Evolutionary conservation across 2,113 vertebrate species (phyloP).

Genomic region (Tylochromis polylepis): DNA sequence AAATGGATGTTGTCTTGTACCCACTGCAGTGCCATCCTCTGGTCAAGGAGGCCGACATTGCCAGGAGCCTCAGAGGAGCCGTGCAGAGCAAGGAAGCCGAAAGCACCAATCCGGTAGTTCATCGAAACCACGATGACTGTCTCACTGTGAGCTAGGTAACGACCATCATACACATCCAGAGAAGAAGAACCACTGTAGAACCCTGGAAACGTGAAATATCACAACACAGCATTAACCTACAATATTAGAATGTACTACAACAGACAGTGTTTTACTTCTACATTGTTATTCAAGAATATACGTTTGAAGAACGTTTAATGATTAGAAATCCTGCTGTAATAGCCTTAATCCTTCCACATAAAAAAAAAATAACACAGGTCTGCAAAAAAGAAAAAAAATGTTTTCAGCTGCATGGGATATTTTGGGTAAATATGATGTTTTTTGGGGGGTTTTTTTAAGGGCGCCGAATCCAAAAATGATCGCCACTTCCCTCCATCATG

Average conservation of each 20-base stretch:
- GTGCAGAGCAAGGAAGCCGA: constrained; percentile 84
- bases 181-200: constrained; percentile 89
- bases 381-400: too few species aligned
- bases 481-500: too few species aligned
- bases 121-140: constrained; percentile 85
- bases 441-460: too few species aligned
- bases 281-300: rapidly evolving
- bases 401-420: too few species aligned
- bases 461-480: too few species aligned
- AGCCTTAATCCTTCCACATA: not conserved
- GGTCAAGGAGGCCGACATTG: constrained; percentile 86
- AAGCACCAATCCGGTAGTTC: constrained; percentile 87
- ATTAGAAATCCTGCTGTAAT: not conserved
- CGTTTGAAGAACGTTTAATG: not conserved
- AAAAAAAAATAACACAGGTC: too few species aligned
- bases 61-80: constrained; percentile 87
- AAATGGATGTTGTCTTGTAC: constrained; percentile 80
- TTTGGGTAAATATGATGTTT: too few species aligned
- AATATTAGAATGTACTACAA: not conserved
- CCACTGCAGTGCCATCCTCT: constrained; percentile 86
- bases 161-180: constrained; percentile 88
- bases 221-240: rapidly evolving
- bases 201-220: constrained; percentile 44
- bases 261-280: not conserved
- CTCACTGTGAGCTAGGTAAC: constrained; percentile 82